These are phyloP conservation scores for Tetanocera ferruginea DNA, from an alignment of 2,888 invertebrate genomes.

Conservation along the genomic window DNA sequence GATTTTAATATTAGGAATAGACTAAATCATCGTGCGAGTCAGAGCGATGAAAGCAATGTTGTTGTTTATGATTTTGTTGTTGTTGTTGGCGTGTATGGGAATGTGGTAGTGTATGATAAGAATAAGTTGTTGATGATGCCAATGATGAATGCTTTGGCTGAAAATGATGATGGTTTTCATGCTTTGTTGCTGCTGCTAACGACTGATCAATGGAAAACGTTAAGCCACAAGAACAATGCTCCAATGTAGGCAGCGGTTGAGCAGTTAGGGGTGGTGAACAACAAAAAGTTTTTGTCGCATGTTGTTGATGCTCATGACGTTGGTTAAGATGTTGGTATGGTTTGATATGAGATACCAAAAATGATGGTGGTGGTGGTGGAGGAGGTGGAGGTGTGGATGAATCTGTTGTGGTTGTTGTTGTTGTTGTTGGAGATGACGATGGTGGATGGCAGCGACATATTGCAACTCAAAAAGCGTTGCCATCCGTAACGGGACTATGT, in stretches of 20 bases:
- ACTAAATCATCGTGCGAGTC: background rate
- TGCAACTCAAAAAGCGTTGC: slow-evolving; percentile 68
- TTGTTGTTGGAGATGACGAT: slow-evolving; percentile 24
- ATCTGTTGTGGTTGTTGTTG: slow-evolving; percentile 44
- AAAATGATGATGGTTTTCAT: background rate
- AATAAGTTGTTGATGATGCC: slow-evolving; percentile 24
- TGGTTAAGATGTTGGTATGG: slow-evolving; percentile 35
- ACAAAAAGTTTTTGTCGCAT: slow-evolving; percentile 29
- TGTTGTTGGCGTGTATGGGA: background rate
- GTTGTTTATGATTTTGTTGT: background rate
- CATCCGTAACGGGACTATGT: slow-evolving; percentile 50
- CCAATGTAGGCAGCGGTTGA: slow-evolving; percentile 47
- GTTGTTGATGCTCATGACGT: slow-evolving; percentile 29
- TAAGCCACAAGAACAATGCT: slow-evolving; percentile 64
- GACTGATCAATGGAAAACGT: slow-evolving; percentile 57
- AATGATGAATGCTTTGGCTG: slow-evolving; percentile 21
- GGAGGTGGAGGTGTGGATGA: slow-evolving; percentile 34
- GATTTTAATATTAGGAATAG: background rate
- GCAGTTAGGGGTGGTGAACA: background rate
- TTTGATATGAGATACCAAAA: slow-evolving; percentile 19
- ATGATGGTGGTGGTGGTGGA: slow-evolving; percentile 16
- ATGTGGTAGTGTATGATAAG: background rate
- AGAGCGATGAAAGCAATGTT: background rate
- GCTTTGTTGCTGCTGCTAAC: background rate
- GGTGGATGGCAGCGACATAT: slow-evolving; percentile 68